These are phyloP conservation scores for Anas flavirostris DNA, from an alignment of 2,797 vertebrate genomes.

Conservation along the genomic window DNA sequence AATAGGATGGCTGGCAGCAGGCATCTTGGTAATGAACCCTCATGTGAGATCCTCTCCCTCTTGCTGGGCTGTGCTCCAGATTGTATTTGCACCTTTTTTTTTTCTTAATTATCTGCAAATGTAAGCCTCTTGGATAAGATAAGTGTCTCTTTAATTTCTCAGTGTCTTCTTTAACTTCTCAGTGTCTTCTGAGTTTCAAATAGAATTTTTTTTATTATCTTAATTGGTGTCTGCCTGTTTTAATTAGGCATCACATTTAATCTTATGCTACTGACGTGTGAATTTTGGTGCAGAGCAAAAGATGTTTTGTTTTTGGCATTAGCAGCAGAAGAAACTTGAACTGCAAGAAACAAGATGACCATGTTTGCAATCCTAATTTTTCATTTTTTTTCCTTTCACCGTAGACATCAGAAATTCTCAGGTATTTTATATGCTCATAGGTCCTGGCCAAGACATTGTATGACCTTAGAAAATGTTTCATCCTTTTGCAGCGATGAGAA, in stretches of 20 bases:
- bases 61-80: conserved; percentile 43
- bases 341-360: not conserved
- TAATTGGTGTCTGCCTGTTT: conserved; percentile 39
- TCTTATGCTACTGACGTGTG: not conserved
- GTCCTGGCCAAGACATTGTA: not conserved
- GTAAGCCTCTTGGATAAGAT: conserved; percentile 28
- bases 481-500: not conserved
- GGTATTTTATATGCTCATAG: not conserved
- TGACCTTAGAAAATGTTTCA: not conserved
- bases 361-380: not conserved
- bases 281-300: not conserved
- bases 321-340: not conserved
- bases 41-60: not conserved
- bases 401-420: not conserved
- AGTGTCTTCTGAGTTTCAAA: conserved; percentile 46
- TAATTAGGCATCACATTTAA: conserved; percentile 41
- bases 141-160: conserved; percentile 20
- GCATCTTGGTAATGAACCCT: not conserved
- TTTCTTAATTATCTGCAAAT: conserved; percentile 41
- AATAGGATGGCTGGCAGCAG: conserved; percentile 26
- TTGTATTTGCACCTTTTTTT: not conserved
- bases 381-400: not conserved
- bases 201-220: conserved; percentile 28
- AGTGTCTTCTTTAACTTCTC: conserved; percentile 12
- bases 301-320: not conserved